phyloP scores from a whole-genome alignment of 2,797 vertebrate species.

The Myripristis murdjan region DNA sequence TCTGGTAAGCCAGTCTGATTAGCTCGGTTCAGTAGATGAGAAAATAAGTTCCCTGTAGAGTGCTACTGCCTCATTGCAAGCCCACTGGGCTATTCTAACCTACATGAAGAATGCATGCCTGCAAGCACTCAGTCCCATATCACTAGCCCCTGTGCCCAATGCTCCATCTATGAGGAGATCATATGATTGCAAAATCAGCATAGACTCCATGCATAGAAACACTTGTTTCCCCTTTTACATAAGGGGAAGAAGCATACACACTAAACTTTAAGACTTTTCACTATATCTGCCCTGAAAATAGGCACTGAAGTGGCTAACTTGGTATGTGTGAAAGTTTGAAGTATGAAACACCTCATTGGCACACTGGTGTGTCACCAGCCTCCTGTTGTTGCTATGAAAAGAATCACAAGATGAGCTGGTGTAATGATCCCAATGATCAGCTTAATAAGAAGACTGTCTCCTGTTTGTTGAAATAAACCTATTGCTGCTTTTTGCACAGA shows the following conservation, averaged over 20 bases:
- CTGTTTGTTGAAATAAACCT: not conserved
- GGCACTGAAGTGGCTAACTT: no score
- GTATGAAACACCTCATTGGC: no score
- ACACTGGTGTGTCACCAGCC: no score
- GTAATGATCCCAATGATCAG: not conserved
- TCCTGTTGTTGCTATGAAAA: no score
- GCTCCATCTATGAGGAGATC: not conserved
- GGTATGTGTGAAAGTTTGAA: no score
- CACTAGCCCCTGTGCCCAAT: not conserved
- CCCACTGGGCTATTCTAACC: not conserved
- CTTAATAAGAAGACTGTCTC: not conserved
- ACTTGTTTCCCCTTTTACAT: not conserved
- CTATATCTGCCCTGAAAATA: not conserved
- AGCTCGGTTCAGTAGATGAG: not conserved
- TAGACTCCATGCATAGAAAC: not conserved
- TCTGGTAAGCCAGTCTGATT: not conserved
- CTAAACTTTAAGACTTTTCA: not conserved
- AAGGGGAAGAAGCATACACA: not conserved
- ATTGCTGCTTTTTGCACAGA: slow-evolving; percentile 1
- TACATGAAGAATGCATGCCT: not conserved
- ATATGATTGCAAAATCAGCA: not conserved
- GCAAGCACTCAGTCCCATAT: not conserved
- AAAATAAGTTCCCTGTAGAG: not conserved
- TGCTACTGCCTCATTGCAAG: not conserved
- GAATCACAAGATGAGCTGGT: no score